phyloP scores from a whole-genome alignment of 1,140 invertebrate genomes.

The Pseudachorutes palmiensis region DNA sequence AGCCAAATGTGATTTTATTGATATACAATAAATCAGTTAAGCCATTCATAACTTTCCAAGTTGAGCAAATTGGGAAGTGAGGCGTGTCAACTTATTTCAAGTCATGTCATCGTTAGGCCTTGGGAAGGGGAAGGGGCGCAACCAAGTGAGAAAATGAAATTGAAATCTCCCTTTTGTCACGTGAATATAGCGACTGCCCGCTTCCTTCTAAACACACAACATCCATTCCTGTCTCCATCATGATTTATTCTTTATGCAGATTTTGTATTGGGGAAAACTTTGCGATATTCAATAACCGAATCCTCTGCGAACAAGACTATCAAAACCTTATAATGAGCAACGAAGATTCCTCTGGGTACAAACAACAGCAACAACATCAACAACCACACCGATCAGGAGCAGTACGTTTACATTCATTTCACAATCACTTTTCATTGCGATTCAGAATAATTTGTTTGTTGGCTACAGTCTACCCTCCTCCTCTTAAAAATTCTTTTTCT shows the following conservation, averaged over 20 bases:
- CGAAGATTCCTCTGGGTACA: background rate
- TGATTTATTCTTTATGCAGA: slow-evolving; percentile 49
- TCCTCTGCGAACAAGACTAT: slow-evolving; percentile 89
- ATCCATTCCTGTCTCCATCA: no score
- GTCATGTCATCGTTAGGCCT: background rate
- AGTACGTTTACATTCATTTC: slow-evolving; percentile 13
- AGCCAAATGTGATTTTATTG: background rate
- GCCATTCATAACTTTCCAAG: background rate
- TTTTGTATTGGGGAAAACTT: slow-evolving; percentile 91
- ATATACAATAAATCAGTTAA: slow-evolving; percentile 1
- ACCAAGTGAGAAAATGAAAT: background rate
- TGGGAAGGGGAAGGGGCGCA: background rate
- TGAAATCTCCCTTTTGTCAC: background rate
- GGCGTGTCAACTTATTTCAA: background rate
- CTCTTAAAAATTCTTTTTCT: slow-evolving; percentile 15
- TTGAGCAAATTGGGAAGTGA: background rate
- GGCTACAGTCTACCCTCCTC: no score
- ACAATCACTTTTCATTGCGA: no score
- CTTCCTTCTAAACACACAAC: no score
- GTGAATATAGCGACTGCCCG: no score
- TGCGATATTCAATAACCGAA: slow-evolving; percentile 86
- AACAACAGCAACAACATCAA: background rate
- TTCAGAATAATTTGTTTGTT: no score
- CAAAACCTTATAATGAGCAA: slow-evolving; percentile 60
- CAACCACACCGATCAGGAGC: background rate